These are phyloP conservation scores for Diorhabda sublineata DNA, from an alignment of 1,140 invertebrate genomes.

Conservation along the genomic window DNA sequence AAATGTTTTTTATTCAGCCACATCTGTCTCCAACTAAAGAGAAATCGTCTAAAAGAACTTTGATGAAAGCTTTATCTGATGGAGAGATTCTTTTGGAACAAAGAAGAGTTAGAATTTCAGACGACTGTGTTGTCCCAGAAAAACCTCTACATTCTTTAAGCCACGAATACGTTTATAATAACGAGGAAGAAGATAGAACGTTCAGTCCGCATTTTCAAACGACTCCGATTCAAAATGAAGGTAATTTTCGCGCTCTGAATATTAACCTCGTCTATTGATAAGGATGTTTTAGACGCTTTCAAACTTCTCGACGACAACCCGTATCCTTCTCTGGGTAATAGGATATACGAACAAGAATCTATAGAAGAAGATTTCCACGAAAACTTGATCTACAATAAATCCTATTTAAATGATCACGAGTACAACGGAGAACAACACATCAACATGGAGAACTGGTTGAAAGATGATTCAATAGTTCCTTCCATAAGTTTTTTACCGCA, in stretches of 20 bases:
- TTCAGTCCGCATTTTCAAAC: conserved; percentile 51
- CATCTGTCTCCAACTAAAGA: conserved; percentile 50
- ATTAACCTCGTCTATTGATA: background rate
- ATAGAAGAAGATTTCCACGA: conserved; percentile 71
- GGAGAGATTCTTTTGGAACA: conserved; percentile 72
- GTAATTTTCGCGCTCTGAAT: conserved; percentile 36
- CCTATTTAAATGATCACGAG: conserved; percentile 64
- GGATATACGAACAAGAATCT: conserved; percentile 44
- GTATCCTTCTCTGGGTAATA: conserved; percentile 39
- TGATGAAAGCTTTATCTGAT: conserved; percentile 76
- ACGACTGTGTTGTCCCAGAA: conserved; percentile 48
- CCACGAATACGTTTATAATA: conserved; percentile 53
- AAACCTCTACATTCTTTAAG: conserved; percentile 53
- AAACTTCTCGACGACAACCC: conserved; percentile 39
- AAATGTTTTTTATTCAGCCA: conserved; percentile 46
- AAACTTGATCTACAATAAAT: conserved; percentile 67
- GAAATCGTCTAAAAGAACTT: conserved; percentile 53
- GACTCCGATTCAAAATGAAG: conserved; percentile 58
- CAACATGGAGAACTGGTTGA: conserved; percentile 32
- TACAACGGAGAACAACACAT: conserved; percentile 38
- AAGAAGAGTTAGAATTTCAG: conserved; percentile 45
- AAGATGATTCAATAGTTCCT: conserved; percentile 47
- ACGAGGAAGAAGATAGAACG: conserved; percentile 33
- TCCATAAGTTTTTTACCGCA: conserved; percentile 42
- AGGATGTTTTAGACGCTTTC: conserved; percentile 34